These are phyloP conservation scores for Galerucella pusilla DNA, from an alignment of 2,888 invertebrate species.

Conservation along the genomic window DNA sequence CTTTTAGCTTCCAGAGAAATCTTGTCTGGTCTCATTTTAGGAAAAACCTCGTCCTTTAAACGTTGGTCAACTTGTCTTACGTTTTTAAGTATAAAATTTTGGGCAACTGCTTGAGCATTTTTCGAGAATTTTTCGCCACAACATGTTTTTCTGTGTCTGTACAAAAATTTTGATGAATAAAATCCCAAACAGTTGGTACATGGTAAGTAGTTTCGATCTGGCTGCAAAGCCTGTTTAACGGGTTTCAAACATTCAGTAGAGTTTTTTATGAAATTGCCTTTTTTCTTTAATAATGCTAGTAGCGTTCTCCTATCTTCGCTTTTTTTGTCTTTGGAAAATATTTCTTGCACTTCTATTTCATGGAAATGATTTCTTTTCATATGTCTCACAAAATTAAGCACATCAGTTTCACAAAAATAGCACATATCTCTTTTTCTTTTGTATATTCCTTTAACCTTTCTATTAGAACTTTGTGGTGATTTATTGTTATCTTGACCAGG, in stretches of 20 bases:
- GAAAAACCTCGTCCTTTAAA: too few species aligned
- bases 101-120: slow-evolving; percentile 24
- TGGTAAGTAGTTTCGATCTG: neutral
- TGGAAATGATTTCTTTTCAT: slow-evolving; percentile 27
- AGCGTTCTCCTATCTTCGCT: slow-evolving; percentile 14
- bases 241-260: slow-evolving; percentile 32
- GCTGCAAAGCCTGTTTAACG: slow-evolving; percentile 25
- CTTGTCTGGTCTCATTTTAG: too few species aligned
- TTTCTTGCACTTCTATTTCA: slow-evolving; percentile 33
- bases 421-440: slow-evolving; percentile 19
- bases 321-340: slow-evolving; percentile 14
- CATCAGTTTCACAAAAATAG: slow-evolving; percentile 30
- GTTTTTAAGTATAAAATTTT: slow-evolving; percentile 31
- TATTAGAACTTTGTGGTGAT: neutral
- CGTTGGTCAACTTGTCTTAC: slow-evolving; percentile 1
- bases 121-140: slow-evolving; percentile 14
- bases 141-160: slow-evolving; percentile 47
- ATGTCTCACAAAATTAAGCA: slow-evolving; percentile 33
- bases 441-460: neutral
- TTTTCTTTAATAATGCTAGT: slow-evolving; percentile 33
- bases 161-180: slow-evolving; percentile 46
- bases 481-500: too few species aligned
- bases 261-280: slow-evolving; percentile 44
- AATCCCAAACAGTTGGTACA: slow-evolving; percentile 46
- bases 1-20: slow-evolving; percentile 14